A percentile compares a stretch with the other conserved stretches of the same genome.
Evolutionary conservation across 64 coral and sea anemone species (phyloP).

Genomic region (Catalaphyllia jardinei): DNA sequence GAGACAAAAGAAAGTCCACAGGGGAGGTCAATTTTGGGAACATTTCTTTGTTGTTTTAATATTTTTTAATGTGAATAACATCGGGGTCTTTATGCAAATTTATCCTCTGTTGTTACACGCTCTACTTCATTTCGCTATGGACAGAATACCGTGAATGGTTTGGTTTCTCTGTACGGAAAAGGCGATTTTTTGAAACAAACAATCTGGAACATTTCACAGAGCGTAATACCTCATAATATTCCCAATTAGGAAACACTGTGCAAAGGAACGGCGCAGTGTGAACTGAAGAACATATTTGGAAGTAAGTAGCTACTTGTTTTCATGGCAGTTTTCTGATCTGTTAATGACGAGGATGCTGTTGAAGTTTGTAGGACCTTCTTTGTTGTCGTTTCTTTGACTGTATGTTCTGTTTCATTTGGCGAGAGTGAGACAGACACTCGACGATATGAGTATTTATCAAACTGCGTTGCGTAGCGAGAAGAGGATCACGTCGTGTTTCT

Average conservation of each 20-base stretch:
- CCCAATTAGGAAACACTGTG: too few relatives aligned
- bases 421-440: background rate
- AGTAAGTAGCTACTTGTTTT: background rate
- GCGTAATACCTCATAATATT: too few relatives aligned
- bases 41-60: background rate
- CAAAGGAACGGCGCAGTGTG: background rate
- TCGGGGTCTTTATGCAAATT: background rate
- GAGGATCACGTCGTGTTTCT: background rate
- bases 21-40: background rate
- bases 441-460: background rate
- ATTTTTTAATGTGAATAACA: background rate
- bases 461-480: background rate
- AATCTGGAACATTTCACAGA: background rate
- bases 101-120: background rate
- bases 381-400: background rate
- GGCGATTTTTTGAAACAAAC: background rate
- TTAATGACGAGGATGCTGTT: background rate
- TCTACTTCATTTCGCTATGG: background rate
- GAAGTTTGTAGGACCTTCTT: background rate
- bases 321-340: background rate
- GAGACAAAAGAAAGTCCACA: background rate
- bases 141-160: background rate
- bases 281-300: conserved; percentile 1
- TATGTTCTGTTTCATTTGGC: background rate
- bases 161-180: background rate